Base-by-base conservation (phyloP, 1,140 invertebrate species). In the Ganaspis sp. region DNA sequence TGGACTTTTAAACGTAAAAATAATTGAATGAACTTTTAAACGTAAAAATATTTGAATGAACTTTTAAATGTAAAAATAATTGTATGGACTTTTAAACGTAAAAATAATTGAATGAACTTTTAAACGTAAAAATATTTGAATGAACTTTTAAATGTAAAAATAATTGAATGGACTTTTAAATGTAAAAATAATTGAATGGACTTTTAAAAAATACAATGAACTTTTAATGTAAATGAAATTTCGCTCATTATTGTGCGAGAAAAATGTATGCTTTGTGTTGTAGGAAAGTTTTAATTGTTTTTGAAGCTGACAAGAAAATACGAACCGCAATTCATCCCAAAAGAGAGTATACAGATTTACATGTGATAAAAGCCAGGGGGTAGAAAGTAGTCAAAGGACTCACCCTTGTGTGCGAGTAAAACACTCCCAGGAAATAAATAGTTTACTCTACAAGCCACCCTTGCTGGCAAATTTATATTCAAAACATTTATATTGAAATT, bases 271-370 rank as follows among this genome's bases (percentile, higher is more conserved):
- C 54, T 58, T 23, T 26, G 54, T 58, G 12, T 58, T 23, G 21
- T 26, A 26, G 21, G 9, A 26, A 58, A 58, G 21, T 58, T 58
- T 58, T 58, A 58, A 58, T 58, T 58, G 54, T 58, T 21, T 58
- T 58, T 26, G 19, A 21, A 26, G 11, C 21, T 4, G 45, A 49
- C 11, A 26, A 58, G 23, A 58, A 58, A 58, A 58, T 58, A 58
- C 54, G 54, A 23, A 58, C 54, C 54, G 21, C 23, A 26, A 58
- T 58, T 58, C 11, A 21, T 9, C 9, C 19, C 23, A 29, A 58
- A 34, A 29, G 54, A 21, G 54, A 58, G 54, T 58, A 58, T 58
- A 26, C 26, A 34, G 29, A 12, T 21, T 23, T 58, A 23, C 54
- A 23, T 26, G 49, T 21, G 11, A 23, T 12, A 26, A 58, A 58